Percentiles rank a stretch among this genome's conserved stretches.
Evolutionary conservation across 2,113 vertebrate species (phyloP).

Genomic region (Dipodomys spectabilis): DNA sequence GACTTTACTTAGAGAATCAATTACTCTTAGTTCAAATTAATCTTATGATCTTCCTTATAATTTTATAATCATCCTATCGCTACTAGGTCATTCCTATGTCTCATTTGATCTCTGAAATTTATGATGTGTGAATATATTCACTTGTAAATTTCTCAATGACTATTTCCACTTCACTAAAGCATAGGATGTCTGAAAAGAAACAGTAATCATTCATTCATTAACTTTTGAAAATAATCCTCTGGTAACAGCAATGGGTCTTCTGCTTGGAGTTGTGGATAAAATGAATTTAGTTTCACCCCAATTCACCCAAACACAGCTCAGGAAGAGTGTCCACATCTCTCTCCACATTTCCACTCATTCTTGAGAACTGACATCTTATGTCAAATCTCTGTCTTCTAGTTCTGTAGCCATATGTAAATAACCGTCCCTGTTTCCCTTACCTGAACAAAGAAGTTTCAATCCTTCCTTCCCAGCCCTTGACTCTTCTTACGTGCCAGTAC

Average conservation of each 20-base stretch:
- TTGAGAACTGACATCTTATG: neutral
- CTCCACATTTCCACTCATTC: neutral
- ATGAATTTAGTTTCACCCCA: neutral
- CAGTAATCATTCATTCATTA: neutral
- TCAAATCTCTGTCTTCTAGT: neutral
- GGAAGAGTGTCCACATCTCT: neutral
- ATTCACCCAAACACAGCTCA: neutral
- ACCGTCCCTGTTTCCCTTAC: neutral
- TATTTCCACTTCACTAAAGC: conserved; percentile 20
- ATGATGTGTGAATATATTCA: neutral
- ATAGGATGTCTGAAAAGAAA: conserved; percentile 11
- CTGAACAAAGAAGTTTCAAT: too few relatives aligned
- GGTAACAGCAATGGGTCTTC: neutral
- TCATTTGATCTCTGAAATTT: neutral
- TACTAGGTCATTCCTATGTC: neutral
- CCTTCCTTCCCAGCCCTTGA: too few relatives aligned
- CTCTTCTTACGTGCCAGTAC: too few relatives aligned
- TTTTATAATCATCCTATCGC: neutral
- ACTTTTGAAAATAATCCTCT: neutral
- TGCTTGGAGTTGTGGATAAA: neutral
- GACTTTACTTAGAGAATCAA: conserved; percentile 14
- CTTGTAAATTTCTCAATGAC: neutral
- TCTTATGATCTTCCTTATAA: neutral
- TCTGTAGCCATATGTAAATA: neutral
- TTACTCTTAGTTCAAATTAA: conserved; percentile 9